Conservation (phyloP, 2,797 vertebrate genomes). For the Xiphorhynchus erythropygius region DNA sequence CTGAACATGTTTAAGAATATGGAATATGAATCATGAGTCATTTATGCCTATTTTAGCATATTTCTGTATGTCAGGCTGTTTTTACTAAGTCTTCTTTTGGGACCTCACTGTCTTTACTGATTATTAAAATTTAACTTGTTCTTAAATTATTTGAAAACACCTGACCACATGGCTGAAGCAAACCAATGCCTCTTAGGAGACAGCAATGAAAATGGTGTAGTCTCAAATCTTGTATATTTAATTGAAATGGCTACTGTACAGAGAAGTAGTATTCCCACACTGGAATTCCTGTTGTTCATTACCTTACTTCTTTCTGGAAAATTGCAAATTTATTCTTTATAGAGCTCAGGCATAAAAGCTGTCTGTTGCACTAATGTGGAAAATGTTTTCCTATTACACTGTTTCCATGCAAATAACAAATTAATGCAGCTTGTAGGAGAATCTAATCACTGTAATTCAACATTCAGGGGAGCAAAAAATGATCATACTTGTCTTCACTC, state of each 20-base stretch:
- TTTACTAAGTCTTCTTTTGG: constrained; percentile 1
- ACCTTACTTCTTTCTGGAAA: constrained; percentile 53
- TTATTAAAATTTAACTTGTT: constrained; percentile 35
- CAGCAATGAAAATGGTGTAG: neutral
- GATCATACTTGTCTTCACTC: constrained; percentile 40
- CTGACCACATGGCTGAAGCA: neutral
- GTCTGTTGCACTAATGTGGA: constrained; percentile 63
- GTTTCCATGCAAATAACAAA: constrained; percentile 67
- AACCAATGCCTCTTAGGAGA: neutral
- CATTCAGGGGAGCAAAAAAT: constrained; percentile 69
- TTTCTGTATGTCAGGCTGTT: neutral
- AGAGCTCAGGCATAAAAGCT: constrained; percentile 51
- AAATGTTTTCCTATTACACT: constrained; percentile 62
- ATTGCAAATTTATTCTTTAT: constrained; percentile 60
- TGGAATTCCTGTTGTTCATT: constrained; percentile 55
- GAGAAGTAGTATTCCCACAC: constrained; percentile 20
- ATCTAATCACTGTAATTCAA: constrained; percentile 68
- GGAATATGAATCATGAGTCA: neutral
- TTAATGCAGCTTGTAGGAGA: constrained; percentile 61
- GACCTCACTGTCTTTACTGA: neutral
- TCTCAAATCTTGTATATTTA: constrained; percentile 23
- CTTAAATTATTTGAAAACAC: neutral
- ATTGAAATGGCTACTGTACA: constrained; percentile 28
- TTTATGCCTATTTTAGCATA: neutral
- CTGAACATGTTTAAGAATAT: neutral